Evolutionary conservation across 2,888 invertebrate species (phyloP).

Genomic region (Leptura quadrifasciata): DNA sequence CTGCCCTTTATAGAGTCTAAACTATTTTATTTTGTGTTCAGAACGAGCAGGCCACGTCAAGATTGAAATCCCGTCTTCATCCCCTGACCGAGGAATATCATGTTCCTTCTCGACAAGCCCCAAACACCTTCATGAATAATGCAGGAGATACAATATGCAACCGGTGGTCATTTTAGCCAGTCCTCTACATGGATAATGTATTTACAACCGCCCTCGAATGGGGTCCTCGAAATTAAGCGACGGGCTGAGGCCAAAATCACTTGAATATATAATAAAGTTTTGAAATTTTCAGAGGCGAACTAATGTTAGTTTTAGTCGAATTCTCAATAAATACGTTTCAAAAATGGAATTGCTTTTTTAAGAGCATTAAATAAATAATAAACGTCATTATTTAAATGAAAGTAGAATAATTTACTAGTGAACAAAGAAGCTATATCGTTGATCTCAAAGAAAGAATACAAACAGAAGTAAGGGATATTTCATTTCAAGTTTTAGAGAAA

Average conservation of each 20-base stretch:
- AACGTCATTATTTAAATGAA: no score
- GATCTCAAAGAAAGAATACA: no score
- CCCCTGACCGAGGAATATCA: constrained; percentile 28
- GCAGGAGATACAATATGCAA: constrained; percentile 63
- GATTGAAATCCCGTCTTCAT: not conserved
- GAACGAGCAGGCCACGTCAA: not conserved
- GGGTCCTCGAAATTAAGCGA: constrained; percentile 37
- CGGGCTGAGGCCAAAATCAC: constrained; percentile 21
- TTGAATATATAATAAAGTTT: constrained; percentile 30
- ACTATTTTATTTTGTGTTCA: constrained; percentile 10
- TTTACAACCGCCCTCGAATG: constrained; percentile 39
- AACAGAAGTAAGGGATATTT: no score
- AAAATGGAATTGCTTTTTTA: no score
- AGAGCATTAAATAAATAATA: no score
- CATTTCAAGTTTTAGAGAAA: no score
- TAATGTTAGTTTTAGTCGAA: no score
- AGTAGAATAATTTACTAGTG: no score
- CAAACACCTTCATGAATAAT: constrained; percentile 61
- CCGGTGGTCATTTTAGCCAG: constrained; percentile 62
- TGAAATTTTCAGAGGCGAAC: not conserved
- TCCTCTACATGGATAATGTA: constrained; percentile 52
- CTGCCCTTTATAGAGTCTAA: not conserved
- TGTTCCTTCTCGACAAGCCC: constrained; percentile 48
- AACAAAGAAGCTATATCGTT: no score
- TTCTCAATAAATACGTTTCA: no score